Evolutionary conservation across 2,888 invertebrate genomes (phyloP).

Genomic region (Perizoma flavofasciatum): DNA sequence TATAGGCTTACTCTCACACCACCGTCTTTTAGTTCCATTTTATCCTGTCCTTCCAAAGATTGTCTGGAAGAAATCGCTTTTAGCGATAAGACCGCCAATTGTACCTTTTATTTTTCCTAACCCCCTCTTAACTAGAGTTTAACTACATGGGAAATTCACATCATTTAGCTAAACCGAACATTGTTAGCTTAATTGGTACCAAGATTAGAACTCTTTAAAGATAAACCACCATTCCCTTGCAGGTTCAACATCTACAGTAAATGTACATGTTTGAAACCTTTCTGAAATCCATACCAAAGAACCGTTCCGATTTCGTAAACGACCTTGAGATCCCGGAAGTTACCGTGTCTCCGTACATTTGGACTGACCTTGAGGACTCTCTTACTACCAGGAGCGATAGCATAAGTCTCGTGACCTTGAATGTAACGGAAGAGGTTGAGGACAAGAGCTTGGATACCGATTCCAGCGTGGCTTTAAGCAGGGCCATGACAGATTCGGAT

Average conservation of each 20-base stretch:
- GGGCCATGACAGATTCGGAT: constrained; percentile 76
- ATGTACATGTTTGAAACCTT: constrained; percentile 67
- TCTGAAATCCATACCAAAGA: constrained; percentile 63
- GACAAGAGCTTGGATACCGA: constrained; percentile 54
- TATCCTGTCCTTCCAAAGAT: too few species aligned
- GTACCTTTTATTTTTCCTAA: too few species aligned
- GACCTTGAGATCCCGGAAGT: constrained; percentile 68
- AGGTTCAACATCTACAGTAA: constrained; percentile 23
- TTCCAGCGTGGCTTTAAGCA: constrained; percentile 65
- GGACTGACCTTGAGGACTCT: constrained; percentile 55
- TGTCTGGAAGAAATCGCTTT: too few species aligned
- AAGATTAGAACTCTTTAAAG: background rate
- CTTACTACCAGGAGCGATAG: constrained; percentile 52
- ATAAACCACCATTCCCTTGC: constrained; percentile 7
- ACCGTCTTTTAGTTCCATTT: too few species aligned
- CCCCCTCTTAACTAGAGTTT: too few species aligned
- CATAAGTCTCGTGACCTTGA: constrained; percentile 38
- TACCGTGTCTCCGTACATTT: constrained; percentile 57
- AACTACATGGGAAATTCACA: too few species aligned
- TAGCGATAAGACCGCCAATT: too few species aligned
- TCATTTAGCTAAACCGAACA: too few species aligned
- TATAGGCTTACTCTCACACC: too few species aligned
- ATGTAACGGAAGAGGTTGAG: constrained; percentile 49
- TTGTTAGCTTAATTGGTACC: too few species aligned
- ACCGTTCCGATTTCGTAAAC: constrained; percentile 63